Evolutionary conservation across 2,797 vertebrate species (phyloP).

Genomic region (Sebastes cheni): DNA sequence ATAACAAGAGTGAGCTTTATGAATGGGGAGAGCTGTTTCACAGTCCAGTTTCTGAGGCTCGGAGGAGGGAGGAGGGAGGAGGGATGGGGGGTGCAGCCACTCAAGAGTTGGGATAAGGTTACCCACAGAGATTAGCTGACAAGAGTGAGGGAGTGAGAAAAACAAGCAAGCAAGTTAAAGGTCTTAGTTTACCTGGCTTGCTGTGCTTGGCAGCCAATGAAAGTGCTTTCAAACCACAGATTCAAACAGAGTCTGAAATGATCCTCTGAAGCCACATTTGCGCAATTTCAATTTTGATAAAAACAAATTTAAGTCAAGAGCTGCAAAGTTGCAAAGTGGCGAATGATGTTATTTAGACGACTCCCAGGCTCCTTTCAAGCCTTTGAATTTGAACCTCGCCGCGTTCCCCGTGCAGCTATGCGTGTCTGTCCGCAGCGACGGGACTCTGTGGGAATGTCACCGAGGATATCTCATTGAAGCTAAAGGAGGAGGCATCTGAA

Average conservation of each 20-base stretch:
- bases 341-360: constrained; percentile 40
- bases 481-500: constrained; percentile 66
- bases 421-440: constrained; percentile 65
- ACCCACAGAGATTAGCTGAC: constrained; percentile 77
- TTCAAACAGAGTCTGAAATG: constrained; percentile 19
- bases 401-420: constrained; percentile 57
- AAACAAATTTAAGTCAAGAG: constrained; percentile 17
- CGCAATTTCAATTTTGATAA: constrained; percentile 19
- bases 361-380: constrained; percentile 49
- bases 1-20: constrained; percentile 62
- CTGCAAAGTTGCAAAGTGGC: constrained; percentile 12
- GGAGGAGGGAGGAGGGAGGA: constrained; percentile 10
- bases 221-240: constrained; percentile 57
- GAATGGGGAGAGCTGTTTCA: constrained; percentile 65
- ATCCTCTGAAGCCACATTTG: constrained; percentile 10
- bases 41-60: constrained; percentile 54
- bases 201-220: constrained; percentile 64
- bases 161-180: constrained; percentile 73
- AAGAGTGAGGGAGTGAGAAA: constrained; percentile 74
- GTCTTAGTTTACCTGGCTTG: constrained; percentile 76
- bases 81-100: constrained; percentile 26
- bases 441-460: constrained; percentile 78
- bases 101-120: constrained; percentile 75
- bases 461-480: constrained; percentile 73
- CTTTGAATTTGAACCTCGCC: constrained; percentile 68